Evolutionary conservation across 2,888 invertebrate species (phyloP).

Genomic region (Amphipyra berbera): DNA sequence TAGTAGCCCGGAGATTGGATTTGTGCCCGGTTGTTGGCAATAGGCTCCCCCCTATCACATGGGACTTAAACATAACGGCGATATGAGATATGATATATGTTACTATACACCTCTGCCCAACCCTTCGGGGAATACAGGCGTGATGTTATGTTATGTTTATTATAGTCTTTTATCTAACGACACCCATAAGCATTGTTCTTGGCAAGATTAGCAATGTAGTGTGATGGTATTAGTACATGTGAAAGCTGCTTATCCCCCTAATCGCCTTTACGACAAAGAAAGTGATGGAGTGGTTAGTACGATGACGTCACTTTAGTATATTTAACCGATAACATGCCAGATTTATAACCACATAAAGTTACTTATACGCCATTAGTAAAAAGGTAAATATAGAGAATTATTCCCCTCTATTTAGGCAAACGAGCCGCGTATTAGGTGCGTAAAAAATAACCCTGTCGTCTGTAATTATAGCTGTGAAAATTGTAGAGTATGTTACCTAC

Average conservation of each 20-base stretch:
- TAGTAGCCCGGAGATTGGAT: too few relatives aligned
- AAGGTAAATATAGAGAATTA: constrained; percentile 21
- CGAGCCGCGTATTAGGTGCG: constrained; percentile 9
- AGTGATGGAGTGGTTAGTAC: constrained; percentile 39
- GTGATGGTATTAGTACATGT: constrained; percentile 12
- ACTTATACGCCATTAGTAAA: constrained; percentile 21
- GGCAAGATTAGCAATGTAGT: background rate
- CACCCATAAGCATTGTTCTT: background rate
- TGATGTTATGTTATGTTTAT: too few relatives aligned
- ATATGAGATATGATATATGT: too few relatives aligned
- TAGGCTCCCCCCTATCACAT: too few relatives aligned
- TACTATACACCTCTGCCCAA: too few relatives aligned
- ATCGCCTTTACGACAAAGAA: constrained; percentile 20
- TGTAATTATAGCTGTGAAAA: constrained; percentile 34
- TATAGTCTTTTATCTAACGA: too few relatives aligned
- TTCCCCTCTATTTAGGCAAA: constrained; percentile 11
- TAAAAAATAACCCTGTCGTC: constrained; percentile 14
- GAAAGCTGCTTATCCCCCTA: constrained; percentile 34
- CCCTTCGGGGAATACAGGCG: too few relatives aligned
- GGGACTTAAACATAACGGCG: too few relatives aligned
- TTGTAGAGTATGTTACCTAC: constrained; percentile 25
- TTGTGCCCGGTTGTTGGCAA: too few relatives aligned
- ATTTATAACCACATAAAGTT: constrained; percentile 37
- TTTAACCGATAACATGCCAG: constrained; percentile 43
- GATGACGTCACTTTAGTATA: constrained; percentile 40